Evolutionary conservation across 2,888 invertebrate species (phyloP), one percentile per base, ranked within the genome.

Genomic region (Aradus depressus): DNA sequence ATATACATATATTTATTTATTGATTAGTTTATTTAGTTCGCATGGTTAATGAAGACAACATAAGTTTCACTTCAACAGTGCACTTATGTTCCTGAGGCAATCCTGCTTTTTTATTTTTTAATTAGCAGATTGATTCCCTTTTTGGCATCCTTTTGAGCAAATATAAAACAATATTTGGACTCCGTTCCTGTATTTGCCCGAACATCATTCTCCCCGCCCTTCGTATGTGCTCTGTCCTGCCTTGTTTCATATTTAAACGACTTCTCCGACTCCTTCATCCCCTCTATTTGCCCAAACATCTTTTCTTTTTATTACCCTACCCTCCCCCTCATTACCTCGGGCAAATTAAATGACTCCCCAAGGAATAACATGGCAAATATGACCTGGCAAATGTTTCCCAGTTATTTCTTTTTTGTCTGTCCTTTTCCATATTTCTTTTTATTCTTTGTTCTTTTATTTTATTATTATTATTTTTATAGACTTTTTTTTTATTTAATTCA

Each of bases 341-440:
- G 38, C 47, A 47, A 47, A 47, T 47, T 47, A 47, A 47, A 47
- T 47, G 47, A 26, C 47, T 47, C 47, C 47, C 38, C 22, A 25
- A 5, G 22, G 25, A 42, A 42, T 42, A 42, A 5, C 16, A 26
- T 5, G 22, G 47, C 47, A 47, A 47, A 47, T 37, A 47, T 1
- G n/a, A 12, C 19, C 23, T 5, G 35, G 37, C 47, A 47, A 47
- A 47, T n/a, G n/a, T n/a, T n/a, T n/a, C 21, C 39, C 18, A 26
- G 18, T 26, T 37, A 34, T 42, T 34, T 42, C n/a, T 22, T 22
- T 39, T 21, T 21, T 21, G 3, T 37, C 38, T 12, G 18, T 38
- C 16, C 22, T 16, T 38, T 38, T 10, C n/a, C 38, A n/a, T 39
- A 19, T 37, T 3, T 37, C 37, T 19, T 18, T 35, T 18, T 8